Evolutionary conservation across 2,888 invertebrate genomes (phyloP), one percentile per base, ranked within the genome.

Genomic region (Acanthoscelides obtectus): DNA sequence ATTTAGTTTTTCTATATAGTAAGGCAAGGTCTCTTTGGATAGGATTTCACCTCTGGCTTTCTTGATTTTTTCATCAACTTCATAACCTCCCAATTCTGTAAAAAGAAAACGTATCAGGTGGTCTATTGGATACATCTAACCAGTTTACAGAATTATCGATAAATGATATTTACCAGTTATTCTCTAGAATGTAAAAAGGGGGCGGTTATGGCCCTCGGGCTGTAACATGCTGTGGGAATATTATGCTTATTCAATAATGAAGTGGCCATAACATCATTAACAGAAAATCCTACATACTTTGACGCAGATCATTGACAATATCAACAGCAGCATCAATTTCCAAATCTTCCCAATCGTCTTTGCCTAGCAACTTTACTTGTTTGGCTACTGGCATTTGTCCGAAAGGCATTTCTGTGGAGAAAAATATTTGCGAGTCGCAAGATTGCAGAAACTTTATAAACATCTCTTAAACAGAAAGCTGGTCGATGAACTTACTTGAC

Each of bases 341-440:
- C 69, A 91, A 83, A 77, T 87, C 87, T 79, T 92, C 90, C 83
- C 89, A 89, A 22, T 87, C 86, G 71, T 87, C 83, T 22, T 84
- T 86, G 6, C 91, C 92, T 8, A 84, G 84, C n/a, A 92, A 82
- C n/a, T 88, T 88, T 72, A 86, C 88, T 80, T 90, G 86, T 80
- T 88, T 89, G 3, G 89, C 92, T 0, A 90, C 82, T 0, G 92
- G 92, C 74, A 90, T 82, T 81, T 90, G 89, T 0, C 91, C 91
- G 81, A 89, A 91, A 22, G 91, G 91, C 86, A 87, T 90, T 12
- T 73, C 79, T 78, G 69, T n/a, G n/a, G n/a, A n/a, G n/a, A n/a
- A n/a, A n/a, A n/a, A n/a, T n/a, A n/a, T n/a, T n/a, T n/a, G n/a
- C n/a, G n/a, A n/a, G n/a, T n/a, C n/a, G n/a, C n/a, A n/a, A n/a